These are phyloP conservation scores for Circaetus cinerascens DNA, from an alignment of 2,113 vertebrate species.

Conservation along the genomic window DNA sequence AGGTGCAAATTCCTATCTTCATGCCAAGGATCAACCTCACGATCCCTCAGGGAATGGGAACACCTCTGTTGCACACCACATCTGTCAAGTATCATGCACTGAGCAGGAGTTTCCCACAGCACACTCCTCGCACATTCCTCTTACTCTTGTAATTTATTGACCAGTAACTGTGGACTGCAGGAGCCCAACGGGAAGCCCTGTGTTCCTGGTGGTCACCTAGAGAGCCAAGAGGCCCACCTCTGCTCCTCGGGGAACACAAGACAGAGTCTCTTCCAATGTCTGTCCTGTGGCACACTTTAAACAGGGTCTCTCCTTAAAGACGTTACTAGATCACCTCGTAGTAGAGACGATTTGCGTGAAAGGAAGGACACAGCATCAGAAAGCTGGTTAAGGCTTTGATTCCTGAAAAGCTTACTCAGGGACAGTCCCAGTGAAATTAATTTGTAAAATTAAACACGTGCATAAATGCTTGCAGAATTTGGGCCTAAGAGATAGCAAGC, in stretches of 20 bases:
- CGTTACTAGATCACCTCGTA: accelerated
- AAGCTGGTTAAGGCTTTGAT: background rate
- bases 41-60: background rate
- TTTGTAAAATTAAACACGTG: slow-evolving; percentile 1
- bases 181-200: background rate
- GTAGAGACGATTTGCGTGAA: background rate
- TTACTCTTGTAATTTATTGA: background rate
- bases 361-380: background rate
- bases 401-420: background rate
- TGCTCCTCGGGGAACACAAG: background rate
- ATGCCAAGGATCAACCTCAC: background rate
- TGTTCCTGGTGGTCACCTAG: background rate
- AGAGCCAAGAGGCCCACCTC: background rate
- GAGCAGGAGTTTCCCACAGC: background rate
- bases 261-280: background rate
- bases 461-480: background rate
- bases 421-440: background rate
- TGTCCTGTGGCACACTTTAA: background rate
- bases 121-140: background rate
- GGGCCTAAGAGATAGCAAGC: background rate
- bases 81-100: background rate
- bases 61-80: background rate
- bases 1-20: background rate
- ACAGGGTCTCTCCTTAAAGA: background rate
- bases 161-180: background rate